These are phyloP conservation scores for Tipula vernalis DNA, from an alignment of 2,888 invertebrate species.

Conservation along the genomic window DNA sequence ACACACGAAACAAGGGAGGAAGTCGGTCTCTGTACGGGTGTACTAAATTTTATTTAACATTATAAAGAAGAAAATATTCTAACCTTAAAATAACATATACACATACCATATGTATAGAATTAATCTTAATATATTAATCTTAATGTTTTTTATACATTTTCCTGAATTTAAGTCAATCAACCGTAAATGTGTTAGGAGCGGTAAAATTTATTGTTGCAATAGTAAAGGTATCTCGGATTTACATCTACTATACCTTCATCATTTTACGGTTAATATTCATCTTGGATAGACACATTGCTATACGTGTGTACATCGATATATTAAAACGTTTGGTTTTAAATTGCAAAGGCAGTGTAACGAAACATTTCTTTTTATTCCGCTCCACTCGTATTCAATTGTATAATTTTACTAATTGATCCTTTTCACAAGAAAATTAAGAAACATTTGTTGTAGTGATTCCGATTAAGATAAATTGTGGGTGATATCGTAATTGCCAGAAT, in stretches of 20 bases:
- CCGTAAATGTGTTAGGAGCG: not conserved
- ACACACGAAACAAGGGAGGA: not conserved
- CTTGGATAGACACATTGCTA: not conserved
- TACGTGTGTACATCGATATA: not conserved
- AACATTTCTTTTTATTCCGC: not conserved
- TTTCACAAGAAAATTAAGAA: not conserved
- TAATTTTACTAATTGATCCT: not conserved
- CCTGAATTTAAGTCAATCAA: slow-evolving; percentile 10
- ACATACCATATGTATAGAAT: not conserved
- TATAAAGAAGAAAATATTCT: not conserved
- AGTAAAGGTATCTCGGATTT: not conserved
- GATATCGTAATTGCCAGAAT: not conserved
- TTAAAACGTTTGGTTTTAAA: not conserved
- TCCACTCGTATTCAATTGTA: not conserved
- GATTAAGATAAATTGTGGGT: not conserved
- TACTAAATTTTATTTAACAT: not conserved
- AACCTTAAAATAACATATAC: not conserved
- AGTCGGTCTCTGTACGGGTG: not conserved
- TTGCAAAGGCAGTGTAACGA: not conserved
- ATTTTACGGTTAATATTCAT: not conserved
- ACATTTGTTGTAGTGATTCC: not conserved
- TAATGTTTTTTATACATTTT: slow-evolving; percentile 1
- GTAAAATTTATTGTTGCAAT: not conserved
- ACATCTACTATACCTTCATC: not conserved
- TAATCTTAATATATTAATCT: slow-evolving; percentile 11